These are phyloP conservation scores for Camponotus fellah DNA, from an alignment of 2,888 invertebrate species.

Conservation along the genomic window DNA sequence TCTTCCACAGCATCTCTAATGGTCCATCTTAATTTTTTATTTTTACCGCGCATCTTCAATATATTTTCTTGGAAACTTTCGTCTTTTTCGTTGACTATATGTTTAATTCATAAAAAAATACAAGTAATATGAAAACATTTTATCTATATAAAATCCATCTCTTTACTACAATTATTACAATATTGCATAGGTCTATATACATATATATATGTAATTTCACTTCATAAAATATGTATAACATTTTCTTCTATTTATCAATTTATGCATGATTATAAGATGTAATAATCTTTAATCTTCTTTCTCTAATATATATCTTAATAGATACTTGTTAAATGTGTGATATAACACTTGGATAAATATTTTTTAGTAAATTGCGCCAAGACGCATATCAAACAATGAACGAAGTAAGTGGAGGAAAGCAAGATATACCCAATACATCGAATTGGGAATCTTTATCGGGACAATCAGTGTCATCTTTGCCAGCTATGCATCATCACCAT, in stretches of 20 bases:
- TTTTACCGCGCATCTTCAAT: no score
- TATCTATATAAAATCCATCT: neutral
- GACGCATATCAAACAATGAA: constrained; percentile 82
- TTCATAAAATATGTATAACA: neutral
- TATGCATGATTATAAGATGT: neutral
- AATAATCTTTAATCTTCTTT: constrained; percentile 11
- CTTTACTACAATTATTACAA: neutral
- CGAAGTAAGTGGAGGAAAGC: constrained; percentile 85
- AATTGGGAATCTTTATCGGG: constrained; percentile 85
- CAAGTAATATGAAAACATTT: neutral
- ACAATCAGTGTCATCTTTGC: constrained; percentile 73
- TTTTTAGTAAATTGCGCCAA: constrained; percentile 49
- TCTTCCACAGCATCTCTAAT: constrained; percentile 14
- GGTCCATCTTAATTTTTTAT: neutral
- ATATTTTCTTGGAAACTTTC: constrained; percentile 2
- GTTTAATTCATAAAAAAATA: neutral
- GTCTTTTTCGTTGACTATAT: neutral
- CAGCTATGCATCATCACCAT: constrained; percentile 79
- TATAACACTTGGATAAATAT: constrained; percentile 2
- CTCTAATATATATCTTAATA: neutral
- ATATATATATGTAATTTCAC: constrained; percentile 12
- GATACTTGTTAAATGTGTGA: neutral
- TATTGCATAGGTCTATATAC: neutral
- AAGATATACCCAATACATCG: constrained; percentile 85
- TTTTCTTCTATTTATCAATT: neutral